Base-by-base conservation (phyloP, 2,888 invertebrate species). In the Brachylomia viminalis region DNA sequence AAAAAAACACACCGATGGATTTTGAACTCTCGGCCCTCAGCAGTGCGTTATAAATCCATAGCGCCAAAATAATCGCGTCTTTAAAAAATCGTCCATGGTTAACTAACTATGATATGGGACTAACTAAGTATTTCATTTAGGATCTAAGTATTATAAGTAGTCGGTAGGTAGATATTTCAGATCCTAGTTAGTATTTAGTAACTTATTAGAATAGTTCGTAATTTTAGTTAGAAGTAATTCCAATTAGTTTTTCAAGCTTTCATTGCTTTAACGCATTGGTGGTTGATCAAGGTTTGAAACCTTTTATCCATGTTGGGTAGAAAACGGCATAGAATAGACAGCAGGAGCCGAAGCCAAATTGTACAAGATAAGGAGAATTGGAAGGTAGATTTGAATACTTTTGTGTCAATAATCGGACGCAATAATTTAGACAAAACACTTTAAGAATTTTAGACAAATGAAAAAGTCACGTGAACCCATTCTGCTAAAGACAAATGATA, bases 401-500 rank as follows among this genome's bases (percentile, higher is more conserved):
- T 62, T 70, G 30, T n/a, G 52, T 42, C 17, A 52, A 42, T 17
- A 69, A 30, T 68, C 1, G 13, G 1, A 65, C n/a, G 0, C n/a
- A 23, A 30, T 30, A 23, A 65, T 70, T 30, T n/a, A 7, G 1
- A 17, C 0, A 27, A 10, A 70, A 45, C 45, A 45, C 17, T 30
- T 27, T 38, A 5, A 38, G 0, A 11, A 2, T 15, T 47, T 15
- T 69, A 38, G 4, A 17, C 10, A 42, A 30, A 54, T 42, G 0
- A 6, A 33, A 23, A 74, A 7, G 1, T 10, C 42, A 42, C 65
- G 17, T 61, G 15, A 30, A 47, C 23, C 1, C 27, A 8, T 47
- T 45, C 10, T 38, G 23, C 7, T 8, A 58, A 67, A 52, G 8
- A 27, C 20, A 73, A 54, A 47, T 1, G 56, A 77, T 64, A 75